Conservation (phyloP, 2,797 vertebrate genomes). For the Cynopterus sphinx region DNA sequence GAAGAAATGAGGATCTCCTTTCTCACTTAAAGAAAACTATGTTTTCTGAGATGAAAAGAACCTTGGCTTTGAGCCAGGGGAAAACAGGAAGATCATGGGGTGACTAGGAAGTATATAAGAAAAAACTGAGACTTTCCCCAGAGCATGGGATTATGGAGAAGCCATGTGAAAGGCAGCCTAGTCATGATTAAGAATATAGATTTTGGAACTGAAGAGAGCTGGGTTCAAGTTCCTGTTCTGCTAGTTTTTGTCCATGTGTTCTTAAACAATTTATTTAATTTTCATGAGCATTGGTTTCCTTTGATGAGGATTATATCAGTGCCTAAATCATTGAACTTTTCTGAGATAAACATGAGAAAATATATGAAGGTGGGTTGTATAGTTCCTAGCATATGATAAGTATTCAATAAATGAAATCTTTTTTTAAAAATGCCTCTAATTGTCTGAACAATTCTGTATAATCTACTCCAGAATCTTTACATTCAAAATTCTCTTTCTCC, state of each 20-base stretch:
- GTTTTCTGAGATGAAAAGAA: background rate
- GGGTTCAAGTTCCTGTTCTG: background rate
- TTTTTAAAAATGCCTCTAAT: background rate
- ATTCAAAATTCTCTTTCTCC: background rate
- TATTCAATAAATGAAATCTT: background rate
- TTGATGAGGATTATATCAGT: background rate
- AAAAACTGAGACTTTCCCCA: background rate
- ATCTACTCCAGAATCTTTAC: background rate
- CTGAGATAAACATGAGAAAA: background rate
- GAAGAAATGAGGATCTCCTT: background rate
- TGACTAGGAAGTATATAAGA: background rate
- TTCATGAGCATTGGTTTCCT: background rate
- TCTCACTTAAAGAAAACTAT: background rate
- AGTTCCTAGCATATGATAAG: background rate
- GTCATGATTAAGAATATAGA: background rate
- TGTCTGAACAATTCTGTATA: background rate
- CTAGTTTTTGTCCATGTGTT: background rate
- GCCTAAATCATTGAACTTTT: background rate
- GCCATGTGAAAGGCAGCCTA: background rate
- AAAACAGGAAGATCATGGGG: background rate
- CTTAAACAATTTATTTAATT: background rate
- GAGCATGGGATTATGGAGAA: background rate
- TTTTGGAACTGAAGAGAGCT: background rate
- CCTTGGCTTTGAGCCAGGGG: background rate
- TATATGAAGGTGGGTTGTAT: background rate